A percentile compares a stretch with the other conserved stretches of the same genome.
Conservation (phyloP, 2,888 invertebrate genomes). For the Scaptodrosophila latifasciaeformis region DNA sequence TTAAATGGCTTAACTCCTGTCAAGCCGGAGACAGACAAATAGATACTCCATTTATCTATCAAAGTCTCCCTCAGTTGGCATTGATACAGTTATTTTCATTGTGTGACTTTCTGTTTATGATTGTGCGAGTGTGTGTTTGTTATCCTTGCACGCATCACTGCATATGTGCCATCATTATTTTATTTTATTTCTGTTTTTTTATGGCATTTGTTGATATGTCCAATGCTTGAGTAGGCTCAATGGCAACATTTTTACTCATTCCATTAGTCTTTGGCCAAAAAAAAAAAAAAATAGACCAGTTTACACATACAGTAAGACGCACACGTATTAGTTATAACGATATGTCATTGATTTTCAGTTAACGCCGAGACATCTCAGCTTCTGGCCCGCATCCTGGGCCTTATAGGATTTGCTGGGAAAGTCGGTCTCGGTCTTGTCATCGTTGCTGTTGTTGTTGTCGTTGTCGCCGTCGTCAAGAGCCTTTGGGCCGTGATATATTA, state of each 20-base stretch:
- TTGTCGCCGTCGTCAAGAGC: slow-evolving; percentile 45
- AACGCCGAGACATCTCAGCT: slow-evolving; percentile 26
- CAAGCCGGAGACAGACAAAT: no score
- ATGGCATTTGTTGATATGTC: slow-evolving; percentile 35
- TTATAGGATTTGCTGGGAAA: no score
- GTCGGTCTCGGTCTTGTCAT: slow-evolving; percentile 2
- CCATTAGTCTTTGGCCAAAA: slow-evolving; percentile 32
- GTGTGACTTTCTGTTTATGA: not conserved
- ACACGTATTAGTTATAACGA: slow-evolving; percentile 57
- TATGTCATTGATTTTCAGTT: slow-evolving; percentile 67
- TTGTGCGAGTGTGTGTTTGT: slow-evolving; percentile 11
- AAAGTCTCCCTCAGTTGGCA: slow-evolving; percentile 21
- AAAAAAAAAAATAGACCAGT: no score
- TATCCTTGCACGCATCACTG: slow-evolving; percentile 7
- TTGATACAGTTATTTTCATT: slow-evolving; percentile 28
- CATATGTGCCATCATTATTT: slow-evolving; percentile 36
- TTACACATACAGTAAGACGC: not conserved
- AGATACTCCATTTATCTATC: no score
- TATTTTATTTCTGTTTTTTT: slow-evolving; percentile 15
- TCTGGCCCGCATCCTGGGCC: no score
- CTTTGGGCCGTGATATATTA: slow-evolving; percentile 65
- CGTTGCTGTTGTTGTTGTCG: slow-evolving; percentile 9
- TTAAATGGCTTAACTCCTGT: not conserved
- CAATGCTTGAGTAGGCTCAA: no score
- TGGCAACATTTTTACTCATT: slow-evolving; percentile 39